Conservation (phyloP, 2,113 vertebrate genomes). For the Phrynosoma blainvillii region DNA sequence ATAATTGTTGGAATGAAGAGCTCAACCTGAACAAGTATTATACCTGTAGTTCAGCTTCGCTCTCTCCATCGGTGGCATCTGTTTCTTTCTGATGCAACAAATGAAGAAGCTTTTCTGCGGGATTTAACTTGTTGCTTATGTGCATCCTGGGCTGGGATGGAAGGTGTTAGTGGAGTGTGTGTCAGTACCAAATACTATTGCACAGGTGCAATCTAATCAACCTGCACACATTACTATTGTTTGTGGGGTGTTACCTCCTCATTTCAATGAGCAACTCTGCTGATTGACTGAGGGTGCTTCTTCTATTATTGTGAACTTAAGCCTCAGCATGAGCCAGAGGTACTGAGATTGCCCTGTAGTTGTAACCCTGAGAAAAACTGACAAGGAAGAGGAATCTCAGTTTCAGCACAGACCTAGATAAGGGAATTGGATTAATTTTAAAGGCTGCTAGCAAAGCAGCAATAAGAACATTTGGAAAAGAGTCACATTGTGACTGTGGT, state of each 20-base stretch:
- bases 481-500: not conserved
- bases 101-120: not conserved
- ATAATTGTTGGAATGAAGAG: conserved; percentile 8
- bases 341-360: not conserved
- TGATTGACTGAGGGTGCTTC: not conserved
- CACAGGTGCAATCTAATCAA: not conserved
- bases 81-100: not conserved
- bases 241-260: not conserved
- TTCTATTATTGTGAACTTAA: conserved; percentile 1
- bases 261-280: not conserved
- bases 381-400: not conserved
- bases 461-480: not conserved
- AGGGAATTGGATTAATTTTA: not conserved
- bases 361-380: not conserved
- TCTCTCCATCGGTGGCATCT: conserved; percentile 50
- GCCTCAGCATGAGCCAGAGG: not conserved
- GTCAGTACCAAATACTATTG: not conserved
- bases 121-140: conserved; percentile 10
- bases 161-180: not conserved
- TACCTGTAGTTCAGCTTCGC: conserved; percentile 41
- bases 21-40: conserved; percentile 39
- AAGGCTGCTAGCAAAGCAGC: not conserved
- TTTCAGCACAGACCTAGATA: not conserved
- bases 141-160: not conserved
- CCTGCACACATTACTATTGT: not conserved